Evolutionary conservation across 2,888 invertebrate genomes (phyloP).

Genomic region (Mechanitis mazaeus): DNA sequence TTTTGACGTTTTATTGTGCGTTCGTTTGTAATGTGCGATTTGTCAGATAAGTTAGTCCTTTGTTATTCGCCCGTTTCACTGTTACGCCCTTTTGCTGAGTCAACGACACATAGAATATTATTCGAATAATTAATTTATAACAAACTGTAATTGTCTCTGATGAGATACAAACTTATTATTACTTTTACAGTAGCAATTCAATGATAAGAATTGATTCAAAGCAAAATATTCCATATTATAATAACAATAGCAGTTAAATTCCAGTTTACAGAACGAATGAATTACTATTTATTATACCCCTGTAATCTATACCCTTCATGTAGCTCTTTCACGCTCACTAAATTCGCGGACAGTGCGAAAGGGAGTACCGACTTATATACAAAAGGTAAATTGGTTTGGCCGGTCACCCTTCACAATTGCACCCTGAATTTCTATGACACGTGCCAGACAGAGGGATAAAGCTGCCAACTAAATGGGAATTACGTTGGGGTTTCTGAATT

Average conservation of each 20-base stretch:
- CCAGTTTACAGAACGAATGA: constrained; percentile 23
- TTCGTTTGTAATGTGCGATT: constrained; percentile 32
- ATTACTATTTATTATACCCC: constrained; percentile 25
- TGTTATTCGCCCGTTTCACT: constrained; percentile 22
- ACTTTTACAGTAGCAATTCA: neutral
- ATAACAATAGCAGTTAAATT: constrained; percentile 25
- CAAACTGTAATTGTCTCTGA: constrained; percentile 31
- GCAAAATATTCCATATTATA: constrained; percentile 19
- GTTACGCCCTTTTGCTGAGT: constrained; percentile 26
- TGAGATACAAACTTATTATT: constrained; percentile 5
- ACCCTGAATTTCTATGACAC: constrained; percentile 56
- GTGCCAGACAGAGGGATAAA: constrained; percentile 57
- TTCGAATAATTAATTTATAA: constrained; percentile 16
- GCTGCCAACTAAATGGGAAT: constrained; percentile 36
- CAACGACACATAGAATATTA: constrained; percentile 24
- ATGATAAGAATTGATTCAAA: constrained; percentile 7
- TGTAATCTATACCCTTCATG: constrained; percentile 21
- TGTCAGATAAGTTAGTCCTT: constrained; percentile 27
- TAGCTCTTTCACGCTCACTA: constrained; percentile 17
- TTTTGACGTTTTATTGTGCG: constrained; percentile 48
- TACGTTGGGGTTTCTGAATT: constrained; percentile 29
- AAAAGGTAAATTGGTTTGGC: constrained; percentile 61
- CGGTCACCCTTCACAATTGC: constrained; percentile 51
- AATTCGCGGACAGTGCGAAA: constrained; percentile 8
- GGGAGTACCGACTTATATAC: constrained; percentile 35